A percentile compares a stretch with the other conserved stretches of the same genome.
These are phyloP conservation scores for Iguana delicatissima DNA, from an alignment of 2,797 vertebrate species.

Conservation along the genomic window DNA sequence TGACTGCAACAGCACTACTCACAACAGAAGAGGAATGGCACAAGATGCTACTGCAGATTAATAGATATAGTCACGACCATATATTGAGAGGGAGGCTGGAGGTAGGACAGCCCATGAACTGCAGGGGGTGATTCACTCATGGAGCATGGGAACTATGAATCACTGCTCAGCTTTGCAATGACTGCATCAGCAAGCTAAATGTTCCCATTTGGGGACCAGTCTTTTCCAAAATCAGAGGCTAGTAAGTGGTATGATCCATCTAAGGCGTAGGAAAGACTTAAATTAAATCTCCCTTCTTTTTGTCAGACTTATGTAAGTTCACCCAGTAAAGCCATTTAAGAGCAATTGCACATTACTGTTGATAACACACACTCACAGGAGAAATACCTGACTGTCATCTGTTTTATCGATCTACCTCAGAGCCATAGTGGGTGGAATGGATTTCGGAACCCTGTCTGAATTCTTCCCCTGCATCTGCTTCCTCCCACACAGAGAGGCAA, in stretches of 20 bases:
- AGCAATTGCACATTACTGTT: background rate
- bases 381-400: constrained; percentile 3
- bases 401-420: background rate
- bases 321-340: constrained; percentile 41
- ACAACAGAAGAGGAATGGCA: constrained; percentile 16
- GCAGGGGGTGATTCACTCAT: constrained; percentile 52
- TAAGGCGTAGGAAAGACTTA: constrained; percentile 19
- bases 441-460: background rate
- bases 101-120: constrained; percentile 34
- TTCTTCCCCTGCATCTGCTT: background rate
- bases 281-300: constrained; percentile 26
- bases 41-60: constrained; percentile 28
- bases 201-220: background rate
- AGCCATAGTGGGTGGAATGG: background rate
- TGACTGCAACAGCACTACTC: background rate
- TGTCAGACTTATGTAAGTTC: background rate
- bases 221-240: constrained; percentile 30
- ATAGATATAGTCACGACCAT: background rate
- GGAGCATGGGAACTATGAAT: constrained; percentile 49
- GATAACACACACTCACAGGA: background rate
- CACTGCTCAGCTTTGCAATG: constrained; percentile 36
- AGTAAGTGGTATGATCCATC: constrained; percentile 14
- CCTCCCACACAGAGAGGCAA: background rate
- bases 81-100: background rate
- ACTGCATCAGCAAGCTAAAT: constrained; percentile 30